Evolutionary conservation across 2,888 invertebrate genomes (phyloP).

Genomic region (Sphaerophoria rueppellii): DNA sequence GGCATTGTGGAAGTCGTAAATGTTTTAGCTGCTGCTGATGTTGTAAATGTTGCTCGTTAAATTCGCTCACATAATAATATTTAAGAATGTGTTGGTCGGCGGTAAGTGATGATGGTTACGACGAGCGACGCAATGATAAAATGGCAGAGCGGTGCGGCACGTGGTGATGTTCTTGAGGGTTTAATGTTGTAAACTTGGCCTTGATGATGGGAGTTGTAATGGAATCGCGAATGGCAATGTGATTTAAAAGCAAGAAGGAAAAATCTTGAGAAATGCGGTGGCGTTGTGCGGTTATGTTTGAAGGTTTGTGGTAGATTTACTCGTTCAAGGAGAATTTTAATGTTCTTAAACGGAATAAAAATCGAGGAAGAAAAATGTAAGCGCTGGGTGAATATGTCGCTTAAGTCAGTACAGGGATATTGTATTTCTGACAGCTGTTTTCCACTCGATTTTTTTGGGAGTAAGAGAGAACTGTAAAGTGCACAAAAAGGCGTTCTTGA

Average conservation of each 20-base stretch:
- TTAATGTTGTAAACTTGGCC: conserved; percentile 55
- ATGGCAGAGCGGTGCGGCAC: background rate
- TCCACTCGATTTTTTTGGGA: too few species aligned
- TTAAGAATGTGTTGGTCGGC: background rate
- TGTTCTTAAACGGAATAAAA: too few species aligned
- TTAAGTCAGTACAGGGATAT: too few species aligned
- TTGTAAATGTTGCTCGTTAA: conserved; percentile 67
- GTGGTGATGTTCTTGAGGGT: background rate
- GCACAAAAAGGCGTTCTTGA: too few species aligned
- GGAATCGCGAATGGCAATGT: conserved; percentile 37
- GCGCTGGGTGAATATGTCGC: too few species aligned
- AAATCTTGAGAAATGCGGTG: background rate
- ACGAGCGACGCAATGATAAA: background rate
- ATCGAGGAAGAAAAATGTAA: too few species aligned
- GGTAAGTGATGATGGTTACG: too few species aligned
- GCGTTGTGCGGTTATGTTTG: background rate
- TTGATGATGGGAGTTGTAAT: conserved; percentile 39
- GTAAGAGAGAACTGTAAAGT: too few species aligned
- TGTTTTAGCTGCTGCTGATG: conserved; percentile 58
- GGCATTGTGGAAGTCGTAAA: conserved; percentile 70
- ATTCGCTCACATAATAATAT: conserved; percentile 21
- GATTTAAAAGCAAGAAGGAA: conserved; percentile 16
- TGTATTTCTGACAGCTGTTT: too few species aligned
- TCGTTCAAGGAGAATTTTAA: too few species aligned
- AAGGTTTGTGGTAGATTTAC: background rate